Base-by-base conservation (phyloP, 2,888 invertebrate species). In the Capitulum mitella region DNA sequence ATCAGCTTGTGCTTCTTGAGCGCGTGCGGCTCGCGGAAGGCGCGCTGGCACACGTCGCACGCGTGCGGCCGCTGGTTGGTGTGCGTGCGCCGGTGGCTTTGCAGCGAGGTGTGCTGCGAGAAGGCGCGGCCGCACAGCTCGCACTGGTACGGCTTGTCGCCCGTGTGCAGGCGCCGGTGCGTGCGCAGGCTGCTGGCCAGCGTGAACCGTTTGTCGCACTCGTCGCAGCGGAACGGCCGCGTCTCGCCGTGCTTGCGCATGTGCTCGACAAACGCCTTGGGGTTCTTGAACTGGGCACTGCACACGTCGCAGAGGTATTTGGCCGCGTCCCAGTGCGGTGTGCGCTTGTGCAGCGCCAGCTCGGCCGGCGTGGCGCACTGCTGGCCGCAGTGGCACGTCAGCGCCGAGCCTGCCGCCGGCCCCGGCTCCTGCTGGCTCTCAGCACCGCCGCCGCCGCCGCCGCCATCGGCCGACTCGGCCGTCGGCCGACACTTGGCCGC, bases 111-210 rank as follows among this genome's bases (percentile, higher is more conserved):
- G 32, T 64, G 64, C 64, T 64, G 64, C 32, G 64, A 34, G 34
- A 64, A 64, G 16, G 64, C 64, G 12, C 34, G 32, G 0, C 64
- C 64, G 34, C 64, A 64, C 64, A 64, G 34, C 16, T 64, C 34
- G 34, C 64, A 64, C 64, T 64, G 64, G 64, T 64, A 64, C 32
- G 64, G 64, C 34, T 64, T 64, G 32, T 34, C 64, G 19, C 64
- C 64, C 1, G 64, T 64, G 64, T 64, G 64, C 32, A 64, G 14
- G 14, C 64, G 64, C 64, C 19, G 32, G 34, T 64, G 64, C 1
- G 34, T 64, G 32, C 64, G 64, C 64, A 64, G 34, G 3, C 34
- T 34, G 34, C 64, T 34, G 64, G 19, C 19, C 34, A 64, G 34
- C 34, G 64, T 34, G 34, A 64, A 64, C 34, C 64, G 64, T 19